Conservation (phyloP, 2,113 vertebrate species). For the Pseudorectes ferrugineus region DNA sequence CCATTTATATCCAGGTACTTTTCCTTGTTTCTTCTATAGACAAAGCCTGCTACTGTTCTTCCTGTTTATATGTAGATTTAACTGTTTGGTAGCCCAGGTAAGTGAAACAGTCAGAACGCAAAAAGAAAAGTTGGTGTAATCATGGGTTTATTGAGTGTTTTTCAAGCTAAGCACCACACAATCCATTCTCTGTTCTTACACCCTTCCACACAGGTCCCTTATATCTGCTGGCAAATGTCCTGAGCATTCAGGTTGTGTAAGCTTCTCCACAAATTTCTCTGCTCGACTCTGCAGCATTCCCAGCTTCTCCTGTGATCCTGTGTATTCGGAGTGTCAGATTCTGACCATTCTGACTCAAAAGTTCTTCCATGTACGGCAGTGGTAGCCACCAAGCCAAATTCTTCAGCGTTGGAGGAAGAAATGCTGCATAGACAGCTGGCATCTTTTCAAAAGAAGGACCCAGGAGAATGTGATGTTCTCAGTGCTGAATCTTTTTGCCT, state of each 20-base stretch:
- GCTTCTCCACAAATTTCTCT: background rate
- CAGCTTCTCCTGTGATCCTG: background rate
- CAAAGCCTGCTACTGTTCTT: background rate
- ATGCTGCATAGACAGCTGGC: background rate
- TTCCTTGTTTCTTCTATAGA: background rate
- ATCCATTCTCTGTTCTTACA: background rate
- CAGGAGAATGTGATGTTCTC: background rate
- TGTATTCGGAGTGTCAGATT: background rate
- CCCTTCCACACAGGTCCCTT: background rate
- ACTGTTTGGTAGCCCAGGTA: background rate
- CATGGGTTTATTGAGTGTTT: background rate
- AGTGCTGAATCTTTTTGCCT: background rate
- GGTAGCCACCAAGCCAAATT: background rate
- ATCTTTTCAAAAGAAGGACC: background rate
- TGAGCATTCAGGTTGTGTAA: background rate
- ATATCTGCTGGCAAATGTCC: background rate
- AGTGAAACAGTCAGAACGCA: background rate
- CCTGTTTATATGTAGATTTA: background rate
- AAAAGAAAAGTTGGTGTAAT: background rate
- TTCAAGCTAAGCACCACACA: background rate
- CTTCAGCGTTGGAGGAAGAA: background rate
- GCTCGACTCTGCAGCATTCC: background rate
- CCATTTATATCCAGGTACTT: background rate
- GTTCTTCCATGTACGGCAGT: background rate
- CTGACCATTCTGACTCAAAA: background rate